Conservation (phyloP, 2,113 vertebrate genomes). For the Prionailurus viverrinus region DNA sequence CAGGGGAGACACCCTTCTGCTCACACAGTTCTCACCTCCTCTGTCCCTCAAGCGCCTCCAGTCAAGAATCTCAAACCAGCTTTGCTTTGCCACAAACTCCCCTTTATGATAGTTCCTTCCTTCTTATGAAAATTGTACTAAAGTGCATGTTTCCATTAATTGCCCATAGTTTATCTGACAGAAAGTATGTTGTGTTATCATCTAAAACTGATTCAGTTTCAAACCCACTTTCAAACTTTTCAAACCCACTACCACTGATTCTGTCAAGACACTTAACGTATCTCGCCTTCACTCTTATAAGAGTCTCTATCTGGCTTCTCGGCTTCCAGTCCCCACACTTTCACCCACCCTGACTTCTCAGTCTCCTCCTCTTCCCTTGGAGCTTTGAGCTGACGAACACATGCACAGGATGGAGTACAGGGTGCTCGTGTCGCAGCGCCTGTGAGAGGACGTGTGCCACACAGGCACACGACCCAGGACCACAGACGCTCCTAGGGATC, state of each 20-base stretch:
- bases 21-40: rapidly evolving
- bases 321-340: too few species aligned
- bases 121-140: neutral
- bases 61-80: neutral
- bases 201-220: neutral
- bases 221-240: neutral
- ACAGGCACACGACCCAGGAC: rapidly evolving
- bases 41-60: neutral
- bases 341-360: neutral
- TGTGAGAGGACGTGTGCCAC: rapidly evolving
- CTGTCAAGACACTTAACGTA: neutral
- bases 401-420: too few species aligned
- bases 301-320: neutral
- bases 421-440: too few species aligned
- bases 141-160: neutral
- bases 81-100: neutral
- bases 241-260: neutral
- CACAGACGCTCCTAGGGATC: too few species aligned
- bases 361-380: neutral
- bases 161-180: neutral
- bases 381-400: rapidly evolving
- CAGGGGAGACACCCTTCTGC: neutral
- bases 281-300: neutral
- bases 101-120: neutral
- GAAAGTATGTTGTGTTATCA: neutral